Evolutionary conservation across 2,888 invertebrate genomes (phyloP).

Genomic region (Kryphioiulus occultus): DNA sequence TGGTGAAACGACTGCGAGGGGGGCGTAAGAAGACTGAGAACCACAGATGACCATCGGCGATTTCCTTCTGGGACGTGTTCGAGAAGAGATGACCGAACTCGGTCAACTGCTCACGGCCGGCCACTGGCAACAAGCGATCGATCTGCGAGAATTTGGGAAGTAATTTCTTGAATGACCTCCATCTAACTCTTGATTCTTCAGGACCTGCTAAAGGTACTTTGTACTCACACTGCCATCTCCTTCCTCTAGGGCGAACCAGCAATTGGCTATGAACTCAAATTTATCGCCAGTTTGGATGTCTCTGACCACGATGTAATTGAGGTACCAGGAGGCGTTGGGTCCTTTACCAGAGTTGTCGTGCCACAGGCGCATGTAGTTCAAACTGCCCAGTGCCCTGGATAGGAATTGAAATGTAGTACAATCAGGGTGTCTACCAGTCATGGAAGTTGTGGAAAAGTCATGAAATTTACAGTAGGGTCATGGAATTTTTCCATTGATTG

Average conservation of each 20-base stretch:
- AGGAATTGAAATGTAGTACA: not conserved
- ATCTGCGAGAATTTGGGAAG: constrained; percentile 59
- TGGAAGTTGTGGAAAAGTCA: too few relatives aligned
- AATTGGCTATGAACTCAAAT: constrained; percentile 62
- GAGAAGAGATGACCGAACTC: constrained; percentile 64
- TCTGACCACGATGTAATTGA: constrained; percentile 63
- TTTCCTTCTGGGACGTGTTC: constrained; percentile 61
- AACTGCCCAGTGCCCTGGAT: constrained; percentile 63
- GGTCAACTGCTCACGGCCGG: constrained; percentile 63
- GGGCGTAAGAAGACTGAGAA: constrained; percentile 66
- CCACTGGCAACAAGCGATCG: constrained; percentile 65
- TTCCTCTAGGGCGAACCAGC: constrained; percentile 66
- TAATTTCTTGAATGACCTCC: not conserved
- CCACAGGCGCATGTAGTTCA: constrained; percentile 65
- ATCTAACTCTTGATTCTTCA: not conserved
- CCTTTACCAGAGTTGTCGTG: constrained; percentile 66
- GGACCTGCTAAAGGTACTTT: not conserved
- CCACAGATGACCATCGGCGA: constrained; percentile 67
- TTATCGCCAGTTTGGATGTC: constrained; percentile 65
- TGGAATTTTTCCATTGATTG: too few relatives aligned
- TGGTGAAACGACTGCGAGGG: constrained; percentile 64
- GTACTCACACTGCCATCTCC: constrained; percentile 64
- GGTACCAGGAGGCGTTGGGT: constrained; percentile 64
- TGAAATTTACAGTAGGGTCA: too few relatives aligned
- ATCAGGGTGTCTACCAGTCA: not conserved